Evolutionary conservation across 2,888 invertebrate genomes (phyloP), one percentile per base, ranked within the genome.

Genomic region (Hypsopygia costalis): DNA sequence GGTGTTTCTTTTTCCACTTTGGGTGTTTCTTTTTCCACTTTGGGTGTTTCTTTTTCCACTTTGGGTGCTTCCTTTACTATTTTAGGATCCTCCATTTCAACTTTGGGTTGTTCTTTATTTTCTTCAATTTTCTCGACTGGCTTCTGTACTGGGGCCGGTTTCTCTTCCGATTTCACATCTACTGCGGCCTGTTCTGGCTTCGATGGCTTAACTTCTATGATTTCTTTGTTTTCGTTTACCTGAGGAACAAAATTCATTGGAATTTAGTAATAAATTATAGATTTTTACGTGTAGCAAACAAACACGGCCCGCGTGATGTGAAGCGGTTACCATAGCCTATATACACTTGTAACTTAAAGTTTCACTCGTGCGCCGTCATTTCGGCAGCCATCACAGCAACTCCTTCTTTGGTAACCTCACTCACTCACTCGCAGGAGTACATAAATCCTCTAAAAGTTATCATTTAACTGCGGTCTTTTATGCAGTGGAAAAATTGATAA

Each of bases 201-300:
- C 80, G 73, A 55, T 63, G 58, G 51, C 46, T 69, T 70, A 55
- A 50, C 53, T 46, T 70, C 68, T 66, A 69, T 52, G 40, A 58
- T 55, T 58, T 79, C 72, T 64, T 77, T 79, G 55, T 68, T 76
- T 70, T 82, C 79, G 73, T 62, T 74, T 64, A 63, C 59, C 77
- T 82, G 62, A 34, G 61, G 63, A 38, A 20, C 3, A 38, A 34
- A 34, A 16, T 7, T n/a, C n/a, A n/a, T n/a, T n/a, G n/a, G n/a
- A n/a, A n/a, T n/a, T n/a, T n/a, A n/a, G n/a, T n/a, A n/a, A n/a
- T n/a, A n/a, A n/a, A n/a, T n/a, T n/a, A n/a, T n/a, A n/a, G n/a
- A n/a, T n/a, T n/a, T n/a, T n/a, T n/a, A n/a, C n/a, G n/a, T n/a
- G n/a, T n/a, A n/a, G n/a, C n/a, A n/a, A n/a, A n/a, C n/a, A n/a